phyloP scores from a whole-genome alignment of 2,797 vertebrate species.

The Lacerta bilineata region DNA sequence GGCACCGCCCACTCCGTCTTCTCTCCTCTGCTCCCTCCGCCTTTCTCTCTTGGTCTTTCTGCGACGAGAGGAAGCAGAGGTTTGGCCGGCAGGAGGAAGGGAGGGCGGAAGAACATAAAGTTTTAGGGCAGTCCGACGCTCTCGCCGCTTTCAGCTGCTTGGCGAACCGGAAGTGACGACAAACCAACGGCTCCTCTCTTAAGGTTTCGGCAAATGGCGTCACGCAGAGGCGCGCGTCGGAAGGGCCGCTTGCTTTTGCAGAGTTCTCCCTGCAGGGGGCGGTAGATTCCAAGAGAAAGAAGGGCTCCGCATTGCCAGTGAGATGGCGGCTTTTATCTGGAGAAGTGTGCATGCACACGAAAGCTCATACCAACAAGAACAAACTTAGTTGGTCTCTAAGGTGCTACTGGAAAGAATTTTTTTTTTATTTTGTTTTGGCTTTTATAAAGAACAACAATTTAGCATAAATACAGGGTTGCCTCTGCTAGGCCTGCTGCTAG shows the following conservation, averaged over 20 bases:
- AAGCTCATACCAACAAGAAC: too few relatives aligned
- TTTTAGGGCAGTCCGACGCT: too few relatives aligned
- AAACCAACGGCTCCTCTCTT: neutral
- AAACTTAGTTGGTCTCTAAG: too few relatives aligned
- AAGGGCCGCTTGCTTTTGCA: neutral
- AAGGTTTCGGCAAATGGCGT: neutral
- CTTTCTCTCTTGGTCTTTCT: neutral
- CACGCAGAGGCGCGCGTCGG: neutral
- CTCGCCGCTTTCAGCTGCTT: neutral
- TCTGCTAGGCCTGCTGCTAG: neutral
- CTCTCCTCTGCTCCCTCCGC: accelerated
- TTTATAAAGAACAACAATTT: neutral
- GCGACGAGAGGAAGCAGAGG: too few relatives aligned
- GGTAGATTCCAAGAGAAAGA: too few relatives aligned
- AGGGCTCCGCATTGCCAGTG: neutral
- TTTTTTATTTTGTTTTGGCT: too few relatives aligned
- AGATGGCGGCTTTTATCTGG: neutral
- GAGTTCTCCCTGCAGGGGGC: neutral
- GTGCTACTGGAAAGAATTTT: too few relatives aligned
- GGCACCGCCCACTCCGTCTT: too few relatives aligned
- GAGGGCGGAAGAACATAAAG: neutral
- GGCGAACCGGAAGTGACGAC: slow-evolving; percentile 44
- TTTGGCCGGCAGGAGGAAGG: too few relatives aligned
- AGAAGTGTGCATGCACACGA: too few relatives aligned
- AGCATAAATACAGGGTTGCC: neutral